Conservation (phyloP, 2,888 invertebrate species). For the Melieria picta region DNA sequence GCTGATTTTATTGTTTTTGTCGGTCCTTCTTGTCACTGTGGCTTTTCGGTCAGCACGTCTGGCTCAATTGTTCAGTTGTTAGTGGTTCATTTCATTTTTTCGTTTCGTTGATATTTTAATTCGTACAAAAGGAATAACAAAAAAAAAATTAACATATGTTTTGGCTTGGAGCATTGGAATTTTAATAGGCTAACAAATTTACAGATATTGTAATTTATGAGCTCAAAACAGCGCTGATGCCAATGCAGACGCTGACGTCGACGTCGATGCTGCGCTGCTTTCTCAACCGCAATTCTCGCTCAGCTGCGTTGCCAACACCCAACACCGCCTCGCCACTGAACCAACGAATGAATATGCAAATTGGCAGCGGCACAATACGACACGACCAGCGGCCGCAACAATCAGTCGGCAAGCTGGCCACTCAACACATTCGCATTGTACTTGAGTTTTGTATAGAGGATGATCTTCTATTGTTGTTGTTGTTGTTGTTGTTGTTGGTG, state of each 20-base stretch:
- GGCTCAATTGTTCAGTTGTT: too few relatives aligned
- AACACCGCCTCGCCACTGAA: not conserved
- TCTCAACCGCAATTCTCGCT: too few relatives aligned
- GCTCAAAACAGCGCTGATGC: conserved; percentile 27
- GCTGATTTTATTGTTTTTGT: not conserved
- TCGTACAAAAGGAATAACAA: conserved; percentile 7
- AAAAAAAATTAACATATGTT: conserved; percentile 5
- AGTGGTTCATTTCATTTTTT: not conserved
- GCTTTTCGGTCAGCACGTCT: not conserved
- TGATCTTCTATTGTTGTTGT: not conserved
- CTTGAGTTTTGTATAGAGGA: too few relatives aligned
- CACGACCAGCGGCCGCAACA: not conserved
- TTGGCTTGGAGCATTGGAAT: conserved; percentile 24
- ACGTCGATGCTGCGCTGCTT: not conserved
- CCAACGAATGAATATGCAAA: conserved; percentile 29
- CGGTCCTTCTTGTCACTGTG: not conserved
- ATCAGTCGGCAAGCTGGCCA: not conserved
- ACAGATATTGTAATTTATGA: conserved; percentile 45
- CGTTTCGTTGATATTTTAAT: conserved; percentile 26
- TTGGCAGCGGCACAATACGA: not conserved
- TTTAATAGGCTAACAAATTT: conserved; percentile 42
- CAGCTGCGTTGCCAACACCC: too few relatives aligned
- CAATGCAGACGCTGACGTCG: not conserved
- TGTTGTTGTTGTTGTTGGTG: not conserved
- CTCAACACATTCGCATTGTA: not conserved